Base-by-base conservation (phyloP, 2,888 invertebrate genomes). In the Penaeus monodon region DNA sequence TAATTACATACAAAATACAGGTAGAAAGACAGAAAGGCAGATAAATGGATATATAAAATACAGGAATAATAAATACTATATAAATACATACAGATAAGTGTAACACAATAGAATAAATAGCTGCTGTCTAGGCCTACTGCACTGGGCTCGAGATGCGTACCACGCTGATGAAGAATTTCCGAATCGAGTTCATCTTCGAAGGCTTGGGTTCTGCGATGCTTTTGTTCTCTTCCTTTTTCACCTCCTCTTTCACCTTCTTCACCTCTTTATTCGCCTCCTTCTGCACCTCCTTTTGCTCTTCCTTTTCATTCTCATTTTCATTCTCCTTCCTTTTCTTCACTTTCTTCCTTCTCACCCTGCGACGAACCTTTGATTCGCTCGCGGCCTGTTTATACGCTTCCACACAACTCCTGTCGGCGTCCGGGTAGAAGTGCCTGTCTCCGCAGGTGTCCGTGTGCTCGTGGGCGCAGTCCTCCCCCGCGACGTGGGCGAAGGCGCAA, bases 401-500 rank as follows among this genome's bases (percentile, higher is more conserved):
- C 17, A 57, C 57, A 57, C 57, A 57, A 20, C 77, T 38, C 20
- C 12, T n/a, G 20, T 44, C 20, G 17, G 57, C n/a, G 17, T 27
- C 44, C 17, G 44, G 22, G 38, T 77, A 77, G 33, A 22, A 20
- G 77, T 24, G 17, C 49, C n/a, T 77, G 49, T 44, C 77, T 7
- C 57, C 57, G 57, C 44, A 22, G 44, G 44, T 44, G 10, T 44
- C 44, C 44, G 44, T 44, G 44, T 77, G n/a, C 38, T 49, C 44
- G 44, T 77, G 49, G 57, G 24, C 6, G n/a, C 27, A 7, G 4
- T 77, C 17, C 57, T 57, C 57, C 57, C 57, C 57, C 57, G 57
- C 77, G 44, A n/a, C 27, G 73, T 82, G 77, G 24, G 74, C 49
- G 44, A 49, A 3, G 33, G 77, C 70, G 49, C 81, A 81, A 1